Base-by-base conservation (phyloP, 2,113 vertebrate species). In the Acanthochromis polyacanthus region DNA sequence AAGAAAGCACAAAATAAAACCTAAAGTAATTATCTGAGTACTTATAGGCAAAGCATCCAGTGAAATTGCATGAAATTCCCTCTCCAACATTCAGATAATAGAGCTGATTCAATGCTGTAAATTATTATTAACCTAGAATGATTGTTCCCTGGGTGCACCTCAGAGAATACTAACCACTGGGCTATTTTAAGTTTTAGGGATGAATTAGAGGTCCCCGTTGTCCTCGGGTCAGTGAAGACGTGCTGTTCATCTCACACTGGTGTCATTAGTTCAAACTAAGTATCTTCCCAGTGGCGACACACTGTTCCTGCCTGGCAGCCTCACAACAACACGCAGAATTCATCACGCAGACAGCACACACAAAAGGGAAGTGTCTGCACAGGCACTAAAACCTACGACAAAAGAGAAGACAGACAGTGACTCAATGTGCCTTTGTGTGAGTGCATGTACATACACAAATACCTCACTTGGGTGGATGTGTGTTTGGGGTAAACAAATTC, bases 221-320 rank as follows among this genome's bases (percentile, higher is more conserved):
- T 85, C 80, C 73, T 53, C 25, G 1, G 75, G 85, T 63, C 56
- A 72, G 68, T 56, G 83, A 63, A 76, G 77, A 91, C 80, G 77
- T 93, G 90, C 88, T 76, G 62, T 64, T 85, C 64, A 67, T 80
- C 89, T 73, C 81, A 83, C 63, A 69, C 75, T 55, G 32, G 71
- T 79, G 85, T 88, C 82, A 75, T 81, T 76, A 79, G 84, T 83
- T 86, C 72, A 82, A 75, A 71, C 68, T 68, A 64, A 85, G 71
- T 55, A 75, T 83, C 64, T 81, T 84, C 66, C 69, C 63, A 78
- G 71, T 51, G 61, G 81, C 22, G 43, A 75, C 71, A 80, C 48
- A 36, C 62, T 67, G 77, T 86, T 88, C 77, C 77, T 82, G 79
- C 63, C 77, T 88, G 85, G 82, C 76, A 75, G 80, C 75, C 56